These are phyloP conservation scores for Panonychus citri DNA, from an alignment of 1,140 invertebrate species.

Conservation along the genomic window DNA sequence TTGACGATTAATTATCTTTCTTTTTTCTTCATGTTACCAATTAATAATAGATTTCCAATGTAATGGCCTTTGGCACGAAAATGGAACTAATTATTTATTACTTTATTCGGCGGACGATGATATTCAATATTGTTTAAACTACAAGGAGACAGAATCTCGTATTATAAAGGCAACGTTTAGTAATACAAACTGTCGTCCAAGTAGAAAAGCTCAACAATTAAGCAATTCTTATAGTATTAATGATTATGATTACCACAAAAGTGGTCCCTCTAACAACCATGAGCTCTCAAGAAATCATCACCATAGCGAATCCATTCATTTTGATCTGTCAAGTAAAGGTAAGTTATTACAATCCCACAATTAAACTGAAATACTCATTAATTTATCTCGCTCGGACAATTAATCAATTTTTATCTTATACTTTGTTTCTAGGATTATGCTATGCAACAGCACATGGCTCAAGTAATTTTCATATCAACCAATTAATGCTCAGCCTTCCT, in stretches of 20 bases:
- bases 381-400: background rate
- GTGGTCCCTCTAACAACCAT: background rate
- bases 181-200: constrained; percentile 5
- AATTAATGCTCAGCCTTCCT: background rate
- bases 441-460: background rate
- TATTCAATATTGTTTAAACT: constrained; percentile 7
- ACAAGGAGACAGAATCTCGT: background rate
- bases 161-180: constrained; percentile 2
- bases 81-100: constrained; percentile 45
- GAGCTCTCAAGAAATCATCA: background rate
- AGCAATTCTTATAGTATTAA: background rate
- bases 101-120: constrained; percentile 17
- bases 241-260: background rate
- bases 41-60: constrained; percentile 48
- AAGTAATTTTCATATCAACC: background rate
- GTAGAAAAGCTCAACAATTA: background rate
- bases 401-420: background rate
- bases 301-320: background rate
- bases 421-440: background rate
- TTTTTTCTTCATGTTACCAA: background rate
- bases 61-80: constrained; percentile 50
- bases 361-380: background rate
- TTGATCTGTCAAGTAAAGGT: background rate
- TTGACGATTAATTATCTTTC: background rate
- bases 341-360: no score